Conservation (phyloP, 2,113 vertebrate species). For the Aldabrachelys gigantea region DNA sequence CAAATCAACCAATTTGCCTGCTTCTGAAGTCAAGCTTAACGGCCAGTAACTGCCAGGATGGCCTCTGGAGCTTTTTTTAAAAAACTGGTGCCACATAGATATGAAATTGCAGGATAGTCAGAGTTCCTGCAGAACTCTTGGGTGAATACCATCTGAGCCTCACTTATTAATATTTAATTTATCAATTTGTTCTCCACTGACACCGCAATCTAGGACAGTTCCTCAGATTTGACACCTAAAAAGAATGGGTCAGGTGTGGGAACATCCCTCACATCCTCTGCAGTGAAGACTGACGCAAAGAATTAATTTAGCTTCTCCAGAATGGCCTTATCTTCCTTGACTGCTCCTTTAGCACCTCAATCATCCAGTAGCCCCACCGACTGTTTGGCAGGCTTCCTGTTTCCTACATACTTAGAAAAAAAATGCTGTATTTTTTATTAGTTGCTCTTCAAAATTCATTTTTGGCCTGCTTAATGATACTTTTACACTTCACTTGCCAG, state of each 20-base stretch:
- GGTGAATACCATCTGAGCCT: too few relatives aligned
- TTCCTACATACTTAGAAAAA: background rate
- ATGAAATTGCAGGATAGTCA: too few relatives aligned
- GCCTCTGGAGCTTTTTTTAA: too few relatives aligned
- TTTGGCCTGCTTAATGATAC: background rate
- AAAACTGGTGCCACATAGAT: too few relatives aligned
- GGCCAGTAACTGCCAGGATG: too few relatives aligned
- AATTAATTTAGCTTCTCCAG: background rate
- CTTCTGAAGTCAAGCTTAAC: too few relatives aligned
- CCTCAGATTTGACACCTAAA: background rate
- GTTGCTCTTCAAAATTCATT: background rate
- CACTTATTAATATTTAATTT: background rate
- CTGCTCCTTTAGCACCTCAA: background rate
- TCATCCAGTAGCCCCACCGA: background rate
- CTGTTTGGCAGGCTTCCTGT: background rate
- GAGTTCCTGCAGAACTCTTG: too few relatives aligned
- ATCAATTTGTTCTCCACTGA: background rate
- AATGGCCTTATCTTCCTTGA: background rate
- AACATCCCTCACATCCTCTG: background rate
- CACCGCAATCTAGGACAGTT: background rate
- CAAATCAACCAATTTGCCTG: too few relatives aligned
- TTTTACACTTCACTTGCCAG: background rate
- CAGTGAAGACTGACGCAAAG: background rate
- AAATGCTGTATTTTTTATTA: background rate
- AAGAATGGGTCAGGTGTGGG: background rate